These are phyloP conservation scores for Drosophila lowei DNA, from an alignment of 1,140 invertebrate species.

Conservation along the genomic window DNA sequence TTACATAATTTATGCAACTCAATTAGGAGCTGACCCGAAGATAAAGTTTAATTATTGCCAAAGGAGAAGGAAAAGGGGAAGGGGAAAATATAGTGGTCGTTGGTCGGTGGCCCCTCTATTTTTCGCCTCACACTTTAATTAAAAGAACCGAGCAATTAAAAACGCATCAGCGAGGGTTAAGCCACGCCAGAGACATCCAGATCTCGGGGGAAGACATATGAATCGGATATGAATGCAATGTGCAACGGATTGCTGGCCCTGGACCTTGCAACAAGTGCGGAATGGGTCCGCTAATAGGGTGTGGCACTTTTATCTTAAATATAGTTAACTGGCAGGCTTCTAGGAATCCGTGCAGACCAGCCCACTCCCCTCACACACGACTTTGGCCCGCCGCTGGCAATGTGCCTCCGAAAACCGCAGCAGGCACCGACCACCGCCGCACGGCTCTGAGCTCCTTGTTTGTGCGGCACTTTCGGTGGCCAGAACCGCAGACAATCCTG, in stretches of 20 bases:
- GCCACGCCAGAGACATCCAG: no score
- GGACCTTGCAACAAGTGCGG: constrained; percentile 13
- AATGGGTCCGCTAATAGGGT: constrained; percentile 18
- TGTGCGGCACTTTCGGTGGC: constrained; percentile 28
- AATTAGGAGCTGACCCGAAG: constrained; percentile 51
- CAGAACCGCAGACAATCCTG: constrained; percentile 6
- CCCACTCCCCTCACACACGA: neutral
- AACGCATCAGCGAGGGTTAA: constrained; percentile 49
- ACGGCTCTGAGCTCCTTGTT: constrained; percentile 29
- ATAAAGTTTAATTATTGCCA: constrained; percentile 57
- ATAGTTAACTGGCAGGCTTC: constrained; percentile 45
- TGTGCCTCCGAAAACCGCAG: constrained; percentile 12
- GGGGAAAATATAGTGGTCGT: neutral
- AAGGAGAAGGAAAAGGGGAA: neutral
- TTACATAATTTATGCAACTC: constrained; percentile 65
- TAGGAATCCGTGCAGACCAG: neutral
- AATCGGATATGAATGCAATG: constrained; percentile 37
- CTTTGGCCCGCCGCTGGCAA: constrained; percentile 8
- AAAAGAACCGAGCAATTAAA: constrained; percentile 69
- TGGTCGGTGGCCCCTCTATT: no score
- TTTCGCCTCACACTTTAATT: constrained; percentile 48
- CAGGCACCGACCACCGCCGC: constrained; percentile 14
- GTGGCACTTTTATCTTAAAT: constrained; percentile 48
- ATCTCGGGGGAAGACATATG: neutral
- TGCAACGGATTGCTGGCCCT: constrained; percentile 10